Percentiles rank a stretch among this genome's conserved stretches.
phyloP scores from a whole-genome alignment of 23 tunicate species.

The Phallusia fumigata region DNA sequence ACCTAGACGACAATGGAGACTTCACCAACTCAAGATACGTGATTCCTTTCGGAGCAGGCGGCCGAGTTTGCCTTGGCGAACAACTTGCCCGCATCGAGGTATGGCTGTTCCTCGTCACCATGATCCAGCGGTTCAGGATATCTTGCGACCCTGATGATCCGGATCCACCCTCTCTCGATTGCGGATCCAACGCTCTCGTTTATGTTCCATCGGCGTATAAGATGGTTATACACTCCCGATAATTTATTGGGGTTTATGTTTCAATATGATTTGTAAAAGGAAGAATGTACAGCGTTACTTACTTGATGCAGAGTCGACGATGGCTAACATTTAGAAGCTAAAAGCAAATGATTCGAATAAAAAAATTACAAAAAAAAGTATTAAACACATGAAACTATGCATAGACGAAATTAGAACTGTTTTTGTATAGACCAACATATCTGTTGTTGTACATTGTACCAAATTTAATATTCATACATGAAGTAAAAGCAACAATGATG shows the following conservation, averaged over 20 bases:
- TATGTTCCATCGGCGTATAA: constrained; percentile 3
- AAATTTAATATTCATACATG: too few species aligned
- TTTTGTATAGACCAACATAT: too few species aligned
- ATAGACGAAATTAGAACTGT: too few species aligned
- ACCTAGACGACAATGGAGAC: constrained; percentile 19
- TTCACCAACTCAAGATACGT: constrained; percentile 11
- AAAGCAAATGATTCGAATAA: too few species aligned
- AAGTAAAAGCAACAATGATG: too few species aligned
- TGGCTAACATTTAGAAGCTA: too few species aligned
- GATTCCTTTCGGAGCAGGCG: constrained; percentile 19
- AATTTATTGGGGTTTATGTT: not conserved
- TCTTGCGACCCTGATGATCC: not conserved
- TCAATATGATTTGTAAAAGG: too few species aligned
- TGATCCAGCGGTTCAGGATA: not conserved
- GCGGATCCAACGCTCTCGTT: not conserved
- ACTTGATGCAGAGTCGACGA: too few species aligned
- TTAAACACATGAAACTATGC: too few species aligned
- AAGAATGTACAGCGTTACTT: too few species aligned
- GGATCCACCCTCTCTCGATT: constrained; percentile 8
- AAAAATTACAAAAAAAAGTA: too few species aligned
- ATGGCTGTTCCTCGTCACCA: not conserved
- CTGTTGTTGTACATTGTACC: too few species aligned
- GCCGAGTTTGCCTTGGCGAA: constrained; percentile 10
- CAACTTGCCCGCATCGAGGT: constrained; percentile 4
- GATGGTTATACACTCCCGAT: not conserved